phyloP scores from a whole-genome alignment of 2,113 vertebrate species.

The Dascyllus trimaculatus region DNA sequence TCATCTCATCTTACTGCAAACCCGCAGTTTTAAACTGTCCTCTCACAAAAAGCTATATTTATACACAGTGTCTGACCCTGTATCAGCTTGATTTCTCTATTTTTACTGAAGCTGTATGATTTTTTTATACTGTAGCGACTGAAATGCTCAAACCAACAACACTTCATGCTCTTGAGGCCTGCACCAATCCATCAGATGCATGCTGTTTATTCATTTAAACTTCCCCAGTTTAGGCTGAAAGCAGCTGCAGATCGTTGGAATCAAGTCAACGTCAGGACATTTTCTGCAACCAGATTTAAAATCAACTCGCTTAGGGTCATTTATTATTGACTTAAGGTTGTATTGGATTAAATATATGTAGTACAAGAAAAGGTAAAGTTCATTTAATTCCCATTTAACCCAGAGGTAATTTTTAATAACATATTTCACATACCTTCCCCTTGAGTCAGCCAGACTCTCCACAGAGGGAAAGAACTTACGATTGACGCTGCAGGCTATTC shows the following conservation, averaged over 20 bases:
- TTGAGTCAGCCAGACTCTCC: not conserved
- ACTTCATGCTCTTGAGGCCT: too few relatives aligned
- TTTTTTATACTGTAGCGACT: too few relatives aligned
- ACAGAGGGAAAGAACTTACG: not conserved
- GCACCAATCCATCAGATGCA: too few relatives aligned
- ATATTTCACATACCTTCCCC: conserved; percentile 6
- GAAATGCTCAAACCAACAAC: not conserved
- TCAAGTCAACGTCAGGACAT: not conserved
- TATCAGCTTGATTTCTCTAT: not conserved
- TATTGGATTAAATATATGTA: not conserved
- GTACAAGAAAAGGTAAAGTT: conserved; percentile 13
- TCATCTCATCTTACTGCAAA: not conserved
- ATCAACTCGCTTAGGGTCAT: not conserved
- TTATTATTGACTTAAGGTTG: not conserved
- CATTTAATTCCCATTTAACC: conserved; percentile 26
- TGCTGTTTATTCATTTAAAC: too few relatives aligned
- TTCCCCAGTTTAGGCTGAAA: too few relatives aligned
- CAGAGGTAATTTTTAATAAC: conserved; percentile 19
- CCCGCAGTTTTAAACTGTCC: not conserved
- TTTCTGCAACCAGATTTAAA: not conserved
- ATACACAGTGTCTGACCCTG: not conserved
- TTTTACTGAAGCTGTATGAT: not conserved
- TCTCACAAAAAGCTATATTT: not conserved
- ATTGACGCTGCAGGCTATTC: conserved; percentile 11
- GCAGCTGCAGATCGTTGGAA: too few relatives aligned